Conservation (phyloP, 2,888 invertebrate species). For the Macaria liturata region DNA sequence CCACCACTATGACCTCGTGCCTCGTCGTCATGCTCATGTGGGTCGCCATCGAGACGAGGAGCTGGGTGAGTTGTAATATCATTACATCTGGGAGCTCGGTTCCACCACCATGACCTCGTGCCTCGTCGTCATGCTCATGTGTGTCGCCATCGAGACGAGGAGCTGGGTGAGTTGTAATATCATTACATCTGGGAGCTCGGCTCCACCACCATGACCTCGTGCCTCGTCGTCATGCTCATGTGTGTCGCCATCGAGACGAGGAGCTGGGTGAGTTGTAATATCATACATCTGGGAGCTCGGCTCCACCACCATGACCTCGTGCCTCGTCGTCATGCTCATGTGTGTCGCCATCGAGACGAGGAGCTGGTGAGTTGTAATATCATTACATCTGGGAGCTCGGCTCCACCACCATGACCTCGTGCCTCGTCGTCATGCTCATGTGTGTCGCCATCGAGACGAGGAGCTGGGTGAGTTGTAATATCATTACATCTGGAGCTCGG, state of each 20-base stretch:
- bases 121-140: constrained; percentile 93
- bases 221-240: constrained; percentile 93
- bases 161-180: constrained; percentile 98
- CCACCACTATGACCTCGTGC: constrained; percentile 92
- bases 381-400: constrained; percentile 97
- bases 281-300: constrained; percentile 97
- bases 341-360: constrained; percentile 95
- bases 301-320: constrained; percentile 91
- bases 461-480: constrained; percentile 97
- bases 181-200: constrained; percentile 97
- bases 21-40: constrained; percentile 94
- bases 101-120: constrained; percentile 93
- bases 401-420: constrained; percentile 91
- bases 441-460: constrained; percentile 95
- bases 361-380: constrained; percentile 96
- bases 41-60: constrained; percentile 94
- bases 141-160: constrained; percentile 94
- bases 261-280: constrained; percentile 97
- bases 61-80: constrained; percentile 98
- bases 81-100: constrained; percentile 96
- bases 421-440: constrained; percentile 93
- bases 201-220: constrained; percentile 91
- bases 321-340: constrained; percentile 93
- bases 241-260: constrained; percentile 95
- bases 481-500: constrained; percentile 97